These are phyloP conservation scores for Laodelphax striatellus DNA, from an alignment of 1,140 invertebrate genomes.

Conservation along the genomic window DNA sequence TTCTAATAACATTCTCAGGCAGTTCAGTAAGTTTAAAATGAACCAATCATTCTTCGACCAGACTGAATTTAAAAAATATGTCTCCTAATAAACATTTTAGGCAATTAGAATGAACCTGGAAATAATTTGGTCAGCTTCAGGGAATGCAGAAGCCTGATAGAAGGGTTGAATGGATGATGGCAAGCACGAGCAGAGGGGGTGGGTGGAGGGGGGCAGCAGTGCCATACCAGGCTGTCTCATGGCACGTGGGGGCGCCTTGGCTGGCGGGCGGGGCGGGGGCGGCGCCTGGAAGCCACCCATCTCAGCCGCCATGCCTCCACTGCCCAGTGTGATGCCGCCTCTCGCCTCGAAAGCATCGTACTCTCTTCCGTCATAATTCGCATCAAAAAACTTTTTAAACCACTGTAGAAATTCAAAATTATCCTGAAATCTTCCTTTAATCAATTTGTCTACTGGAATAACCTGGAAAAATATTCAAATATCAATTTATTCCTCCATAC, in stretches of 20 bases:
- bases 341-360: slow-evolving; percentile 87
- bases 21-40: no score
- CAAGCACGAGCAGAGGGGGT: no score
- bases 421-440: slow-evolving; percentile 96
- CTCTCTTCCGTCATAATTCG: slow-evolving; percentile 92
- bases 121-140: neutral
- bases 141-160: neutral
- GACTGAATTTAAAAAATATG: neutral
- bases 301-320: slow-evolving; percentile 23
- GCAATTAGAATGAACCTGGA: neutral
- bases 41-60: no score
- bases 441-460: slow-evolving; percentile 93
- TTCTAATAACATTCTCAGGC: no score
- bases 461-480: slow-evolving; percentile 50
- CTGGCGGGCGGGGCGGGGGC: slow-evolving; percentile 15
- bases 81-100: no score
- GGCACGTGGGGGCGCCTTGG: slow-evolving; percentile 14
- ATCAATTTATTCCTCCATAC: no score
- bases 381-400: slow-evolving; percentile 99
- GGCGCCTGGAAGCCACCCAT: slow-evolving; percentile 20
- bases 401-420: slow-evolving; percentile 99
- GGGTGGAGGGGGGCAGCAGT: neutral
- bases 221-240: slow-evolving; percentile 14
- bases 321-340: slow-evolving; percentile 57
- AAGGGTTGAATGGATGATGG: neutral